Base-by-base conservation (phyloP, 1,140 invertebrate genomes). In the Drosophila pectinifera region DNA sequence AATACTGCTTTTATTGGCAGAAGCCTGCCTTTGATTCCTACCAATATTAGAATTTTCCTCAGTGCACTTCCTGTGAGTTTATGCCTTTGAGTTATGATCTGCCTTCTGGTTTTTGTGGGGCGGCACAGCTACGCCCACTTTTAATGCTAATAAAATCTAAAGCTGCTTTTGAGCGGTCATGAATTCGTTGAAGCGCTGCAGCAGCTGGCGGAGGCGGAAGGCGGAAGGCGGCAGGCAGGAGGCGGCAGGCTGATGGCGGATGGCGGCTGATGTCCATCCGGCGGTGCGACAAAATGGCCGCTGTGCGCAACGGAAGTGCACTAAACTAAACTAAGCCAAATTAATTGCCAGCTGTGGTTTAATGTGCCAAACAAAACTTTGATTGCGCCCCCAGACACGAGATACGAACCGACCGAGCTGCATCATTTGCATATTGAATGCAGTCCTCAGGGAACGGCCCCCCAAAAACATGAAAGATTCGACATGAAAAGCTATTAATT, bases 271-370 rank as follows among this genome's bases (percentile, higher is more conserved):
- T 75, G 83, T 74, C 72, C 81, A 78, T 86, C 81, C 81, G 78
- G 82, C 54, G 57, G 65, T 82, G 78, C 79, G 78, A 86, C 82
- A 86, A 86, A 86, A 86, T 88, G 82, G 75, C 79, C 75, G 83
- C 82, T 80, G 79, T 88, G 82, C 73, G 65, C 84, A 86, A 64
- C 82, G 83, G 82, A 86, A 86, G 82, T 83, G 82, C 84, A 86
- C 84, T 86, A 83, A 86, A 82, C 84, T 86, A 78, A 86, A 88
- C 83, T 86, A 89, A 86, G 83, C 83, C 84, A 88, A 86, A 86
- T 86, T 88, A 89, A 86, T 86, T 89, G 83, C 84, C 76, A 73
- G 65, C 74, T 74, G 65, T 77, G 72, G 83, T 83, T 86, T 82
- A 86, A 86, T 86, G 83, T 86, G 83, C 83, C 83, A 86, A 70